Conservation (phyloP, 2,113 vertebrate species). For the Triplophysa tibetana region DNA sequence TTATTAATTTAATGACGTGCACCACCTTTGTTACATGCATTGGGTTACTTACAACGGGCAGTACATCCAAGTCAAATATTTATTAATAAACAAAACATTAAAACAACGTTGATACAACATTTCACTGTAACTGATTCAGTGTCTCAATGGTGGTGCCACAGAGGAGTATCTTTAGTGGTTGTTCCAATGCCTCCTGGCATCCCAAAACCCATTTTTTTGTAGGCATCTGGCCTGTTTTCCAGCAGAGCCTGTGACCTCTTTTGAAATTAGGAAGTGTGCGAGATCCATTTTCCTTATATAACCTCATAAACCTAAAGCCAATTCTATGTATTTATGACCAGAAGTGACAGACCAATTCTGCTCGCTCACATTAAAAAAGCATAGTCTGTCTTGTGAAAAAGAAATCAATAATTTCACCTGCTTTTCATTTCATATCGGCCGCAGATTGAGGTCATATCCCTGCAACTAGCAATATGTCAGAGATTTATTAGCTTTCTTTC, state of each 20-base stretch:
- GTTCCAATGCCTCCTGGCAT: too few relatives aligned
- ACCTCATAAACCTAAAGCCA: slow-evolving; percentile 46
- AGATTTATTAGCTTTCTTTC: slow-evolving; percentile 28
- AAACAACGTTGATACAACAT: too few relatives aligned
- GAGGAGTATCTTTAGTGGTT: too few relatives aligned
- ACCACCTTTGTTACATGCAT: not conserved
- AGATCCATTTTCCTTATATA: slow-evolving; percentile 17
- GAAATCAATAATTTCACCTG: slow-evolving; percentile 39
- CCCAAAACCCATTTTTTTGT: not conserved
- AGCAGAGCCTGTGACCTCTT: slow-evolving; percentile 19
- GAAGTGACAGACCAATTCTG: slow-evolving; percentile 43
- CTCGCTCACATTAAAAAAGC: slow-evolving; percentile 36
- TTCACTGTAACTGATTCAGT: too few relatives aligned
- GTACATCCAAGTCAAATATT: too few relatives aligned
- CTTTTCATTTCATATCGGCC: slow-evolving; percentile 23
- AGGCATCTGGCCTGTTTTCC: slow-evolving; percentile 15
- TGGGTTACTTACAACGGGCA: not conserved
- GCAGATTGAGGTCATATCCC: slow-evolving; percentile 20
- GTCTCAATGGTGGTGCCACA: too few relatives aligned
- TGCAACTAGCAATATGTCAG: slow-evolving; percentile 19
- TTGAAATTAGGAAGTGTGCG: slow-evolving; percentile 17
- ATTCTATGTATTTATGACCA: slow-evolving; percentile 32
- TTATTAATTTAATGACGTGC: not conserved
- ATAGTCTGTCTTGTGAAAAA: slow-evolving; percentile 39
- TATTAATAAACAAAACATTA: too few relatives aligned